Base-by-base conservation (phyloP, 2,888 invertebrate genomes). In the Serripes groenlandicus region DNA sequence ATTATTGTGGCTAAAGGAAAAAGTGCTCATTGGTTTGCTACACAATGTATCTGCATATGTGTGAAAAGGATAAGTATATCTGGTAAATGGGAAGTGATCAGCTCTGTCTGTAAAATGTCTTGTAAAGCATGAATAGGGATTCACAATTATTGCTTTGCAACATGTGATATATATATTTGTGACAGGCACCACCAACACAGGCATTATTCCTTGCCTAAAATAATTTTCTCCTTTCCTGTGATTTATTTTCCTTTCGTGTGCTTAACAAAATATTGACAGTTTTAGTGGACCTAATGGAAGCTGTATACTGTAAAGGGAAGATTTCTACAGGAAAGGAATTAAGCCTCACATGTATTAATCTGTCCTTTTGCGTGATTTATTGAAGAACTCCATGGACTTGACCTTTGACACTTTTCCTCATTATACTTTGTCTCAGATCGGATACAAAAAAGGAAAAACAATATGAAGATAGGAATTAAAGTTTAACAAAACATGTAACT, bases 181-280 rank as follows among this genome's bases (percentile, higher is more conserved):
- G 3, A 15, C 49, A 49, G 49, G 21, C 49, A 49, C 42, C 42
- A 42, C 42, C 3, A 21, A 56, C 56, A 56, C n/a, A 56, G 26
- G 28, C 34, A 35, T 64, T 42, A 42, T 66, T 66, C 18, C 21
- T 23, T 23, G n/a, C 32, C 66, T 42, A 42, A 23, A 7, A 35
- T 42, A 35, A 66, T 66, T 66, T 66, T 42, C 66, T 42, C 66
- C 66, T 66, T 66, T 37, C 37, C 42, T 42, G 66, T 66, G 66
- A 66, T 66, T 66, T 66, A 66, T 66, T n/a, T 34, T 66, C 66
- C 66, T 66, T 66, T 66, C 42, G 66, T 66, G 66, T 66, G 66
- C 42, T 66, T 28, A 18, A 11, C 9, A 66, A 35, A 42, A 26
- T 26, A 42, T 66, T 66, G 66, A 66, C 66, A 66, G 66, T 37